Conservation (phyloP, 2,797 vertebrate species). For the Uromys caudimaculatus region DNA sequence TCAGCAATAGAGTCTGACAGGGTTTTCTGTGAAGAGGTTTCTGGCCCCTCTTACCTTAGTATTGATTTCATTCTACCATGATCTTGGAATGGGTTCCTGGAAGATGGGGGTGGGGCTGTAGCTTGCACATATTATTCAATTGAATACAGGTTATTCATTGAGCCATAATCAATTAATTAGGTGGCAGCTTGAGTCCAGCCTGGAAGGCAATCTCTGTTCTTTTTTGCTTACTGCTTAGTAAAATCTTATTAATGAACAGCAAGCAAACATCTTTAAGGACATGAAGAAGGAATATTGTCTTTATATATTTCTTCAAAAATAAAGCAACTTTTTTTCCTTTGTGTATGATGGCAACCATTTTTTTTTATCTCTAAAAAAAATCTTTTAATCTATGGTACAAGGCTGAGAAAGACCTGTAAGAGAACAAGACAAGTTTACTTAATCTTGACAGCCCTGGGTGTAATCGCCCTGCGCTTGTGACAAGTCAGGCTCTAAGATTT, state of each 20-base stretch:
- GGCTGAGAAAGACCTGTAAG: conserved; percentile 90
- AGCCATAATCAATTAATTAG: conserved; percentile 77
- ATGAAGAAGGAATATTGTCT: conserved; percentile 83
- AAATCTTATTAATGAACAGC: conserved; percentile 47
- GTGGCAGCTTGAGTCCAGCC: conserved; percentile 53
- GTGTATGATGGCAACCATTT: conserved; percentile 88
- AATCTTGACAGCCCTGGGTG: conserved; percentile 93
- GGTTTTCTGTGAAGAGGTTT: conserved; percentile 69
- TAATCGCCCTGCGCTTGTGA: conserved; percentile 92
- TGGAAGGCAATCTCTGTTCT: conserved; percentile 52
- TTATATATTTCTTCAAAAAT: conserved; percentile 78
- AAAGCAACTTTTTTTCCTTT: conserved; percentile 80
- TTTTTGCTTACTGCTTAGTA: conserved; percentile 74
- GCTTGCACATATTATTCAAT: conserved; percentile 38
- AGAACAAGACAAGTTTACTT: conserved; percentile 93
- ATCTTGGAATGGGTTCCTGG: conserved; percentile 69
- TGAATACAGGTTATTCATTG: conserved; percentile 75
- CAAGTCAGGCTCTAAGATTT: conserved; percentile 93
- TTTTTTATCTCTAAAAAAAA: conserved; percentile 84
- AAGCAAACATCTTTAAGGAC: conserved; percentile 82
- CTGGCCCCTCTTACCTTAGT: neutral
- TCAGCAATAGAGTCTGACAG: conserved; percentile 75
- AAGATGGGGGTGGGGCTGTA: conserved; percentile 44
- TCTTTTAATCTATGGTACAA: conserved; percentile 92
- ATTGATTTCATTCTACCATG: conserved; percentile 71